phyloP scores from a whole-genome alignment of 2,797 vertebrate genomes.

The Platalea minor region DNA sequence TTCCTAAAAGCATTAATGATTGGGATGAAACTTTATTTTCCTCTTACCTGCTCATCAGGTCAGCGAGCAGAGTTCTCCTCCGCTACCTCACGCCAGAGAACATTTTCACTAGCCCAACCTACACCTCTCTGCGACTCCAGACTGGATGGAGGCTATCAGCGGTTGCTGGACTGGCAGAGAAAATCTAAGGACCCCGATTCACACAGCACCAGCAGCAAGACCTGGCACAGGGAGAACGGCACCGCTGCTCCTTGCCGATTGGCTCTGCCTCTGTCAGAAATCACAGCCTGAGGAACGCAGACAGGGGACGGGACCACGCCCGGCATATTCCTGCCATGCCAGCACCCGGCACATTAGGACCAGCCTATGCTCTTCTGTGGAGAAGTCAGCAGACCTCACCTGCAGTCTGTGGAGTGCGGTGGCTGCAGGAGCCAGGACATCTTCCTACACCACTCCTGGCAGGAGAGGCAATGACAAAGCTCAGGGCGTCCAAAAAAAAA shows the following conservation, averaged over 20 bases:
- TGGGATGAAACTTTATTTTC: not conserved
- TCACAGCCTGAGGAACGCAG: not conserved
- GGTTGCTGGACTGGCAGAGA: not conserved
- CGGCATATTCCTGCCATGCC: not conserved
- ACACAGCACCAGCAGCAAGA: not conserved
- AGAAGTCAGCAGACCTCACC: not conserved
- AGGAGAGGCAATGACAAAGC: not conserved
- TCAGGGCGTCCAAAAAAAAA: not conserved
- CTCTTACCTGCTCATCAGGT: not conserved
- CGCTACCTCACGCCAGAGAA: not conserved
- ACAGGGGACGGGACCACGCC: not conserved
- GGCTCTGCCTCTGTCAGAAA: not conserved
- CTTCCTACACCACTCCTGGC: rapidly evolving
- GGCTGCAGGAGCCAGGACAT: not conserved
- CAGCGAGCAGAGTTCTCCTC: not conserved
- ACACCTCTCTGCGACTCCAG: not conserved
- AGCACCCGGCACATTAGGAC: not conserved
- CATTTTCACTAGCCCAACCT: not conserved
- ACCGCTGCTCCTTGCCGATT: not conserved
- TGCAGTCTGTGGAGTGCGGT: rapidly evolving
- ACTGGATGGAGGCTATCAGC: not conserved
- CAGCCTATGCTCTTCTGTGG: not conserved
- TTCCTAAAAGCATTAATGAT: not conserved
- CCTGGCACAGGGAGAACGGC: not conserved
- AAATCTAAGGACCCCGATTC: not conserved